Evolutionary conservation across 2,888 invertebrate species (phyloP).

Genomic region (Tuberolachnus salignus): DNA sequence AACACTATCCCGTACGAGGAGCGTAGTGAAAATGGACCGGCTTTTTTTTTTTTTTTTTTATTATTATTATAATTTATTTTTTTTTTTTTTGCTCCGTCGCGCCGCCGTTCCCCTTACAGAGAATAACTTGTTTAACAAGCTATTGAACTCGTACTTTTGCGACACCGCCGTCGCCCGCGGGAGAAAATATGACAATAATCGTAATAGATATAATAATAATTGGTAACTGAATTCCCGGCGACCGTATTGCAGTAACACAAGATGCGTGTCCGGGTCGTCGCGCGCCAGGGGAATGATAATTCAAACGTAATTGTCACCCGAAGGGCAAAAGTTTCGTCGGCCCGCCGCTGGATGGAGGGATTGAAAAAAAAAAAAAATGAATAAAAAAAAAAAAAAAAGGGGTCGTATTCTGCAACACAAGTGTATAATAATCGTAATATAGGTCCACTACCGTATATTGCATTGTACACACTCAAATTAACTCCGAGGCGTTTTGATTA

Average conservation of each 20-base stretch:
- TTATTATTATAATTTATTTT: background rate
- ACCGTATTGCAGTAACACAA: constrained; percentile 42
- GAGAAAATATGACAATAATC: constrained; percentile 35
- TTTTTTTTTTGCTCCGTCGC: background rate
- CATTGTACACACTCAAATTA: background rate
- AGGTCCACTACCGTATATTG: background rate
- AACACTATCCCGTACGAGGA: too few relatives aligned
- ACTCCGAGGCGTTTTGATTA: too few relatives aligned
- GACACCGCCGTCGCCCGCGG: background rate
- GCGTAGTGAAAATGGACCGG: too few relatives aligned
- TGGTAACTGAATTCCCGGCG: constrained; percentile 54
- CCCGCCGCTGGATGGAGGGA: background rate
- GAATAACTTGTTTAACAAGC: constrained; percentile 42
- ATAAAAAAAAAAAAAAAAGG: constrained; percentile 6
- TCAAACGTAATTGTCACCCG: constrained; percentile 56
- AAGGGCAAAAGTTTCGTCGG: constrained; percentile 52
- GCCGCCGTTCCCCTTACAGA: too few relatives aligned
- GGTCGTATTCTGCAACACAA: constrained; percentile 28
- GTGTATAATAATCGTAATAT: background rate
- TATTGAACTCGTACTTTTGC: constrained; percentile 38
- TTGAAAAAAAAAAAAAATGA: background rate
- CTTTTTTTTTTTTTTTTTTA: too few relatives aligned
- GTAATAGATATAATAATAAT: constrained; percentile 51
- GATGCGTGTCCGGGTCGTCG: constrained; percentile 17
- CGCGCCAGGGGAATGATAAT: constrained; percentile 54